A percentile compares a stretch with the other conserved stretches of the same genome.
Evolutionary conservation across 2,888 invertebrate genomes (phyloP).

Genomic region (Cephus rjabovi): DNA sequence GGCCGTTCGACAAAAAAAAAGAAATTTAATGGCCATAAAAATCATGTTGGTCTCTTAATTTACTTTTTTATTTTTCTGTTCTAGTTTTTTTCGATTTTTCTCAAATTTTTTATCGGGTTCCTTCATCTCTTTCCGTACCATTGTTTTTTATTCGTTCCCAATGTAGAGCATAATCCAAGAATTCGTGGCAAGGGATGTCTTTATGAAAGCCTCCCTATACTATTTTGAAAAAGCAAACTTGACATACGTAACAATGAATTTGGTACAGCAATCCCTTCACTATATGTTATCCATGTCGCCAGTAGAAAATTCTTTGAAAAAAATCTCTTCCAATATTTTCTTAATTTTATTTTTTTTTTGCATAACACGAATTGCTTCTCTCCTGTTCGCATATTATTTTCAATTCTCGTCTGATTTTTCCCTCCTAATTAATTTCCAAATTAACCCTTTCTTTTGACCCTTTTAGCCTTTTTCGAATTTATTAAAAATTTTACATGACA

Average conservation of each 20-base stretch:
- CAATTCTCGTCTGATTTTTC: too few relatives aligned
- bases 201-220: not conserved
- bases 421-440: too few relatives aligned
- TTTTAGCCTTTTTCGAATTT: too few relatives aligned
- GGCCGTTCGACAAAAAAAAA: not conserved
- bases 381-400: too few relatives aligned
- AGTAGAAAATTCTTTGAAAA: too few relatives aligned
- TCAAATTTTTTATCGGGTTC: not conserved
- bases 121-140: not conserved
- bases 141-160: not conserved
- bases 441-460: too few relatives aligned
- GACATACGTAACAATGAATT: not conserved
- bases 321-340: too few relatives aligned
- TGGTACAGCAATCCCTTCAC: not conserved
- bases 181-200: not conserved
- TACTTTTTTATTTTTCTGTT: not conserved
- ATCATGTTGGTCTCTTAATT: not conserved
- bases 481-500: too few relatives aligned
- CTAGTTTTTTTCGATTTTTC: not conserved
- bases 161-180: not conserved
- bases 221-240: not conserved
- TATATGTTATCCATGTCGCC: too few relatives aligned
- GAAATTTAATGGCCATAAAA: not conserved
- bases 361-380: too few relatives aligned
- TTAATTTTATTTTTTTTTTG: too few relatives aligned